Conservation (phyloP, 2,113 vertebrate species). For the Gavialis gangeticus region DNA sequence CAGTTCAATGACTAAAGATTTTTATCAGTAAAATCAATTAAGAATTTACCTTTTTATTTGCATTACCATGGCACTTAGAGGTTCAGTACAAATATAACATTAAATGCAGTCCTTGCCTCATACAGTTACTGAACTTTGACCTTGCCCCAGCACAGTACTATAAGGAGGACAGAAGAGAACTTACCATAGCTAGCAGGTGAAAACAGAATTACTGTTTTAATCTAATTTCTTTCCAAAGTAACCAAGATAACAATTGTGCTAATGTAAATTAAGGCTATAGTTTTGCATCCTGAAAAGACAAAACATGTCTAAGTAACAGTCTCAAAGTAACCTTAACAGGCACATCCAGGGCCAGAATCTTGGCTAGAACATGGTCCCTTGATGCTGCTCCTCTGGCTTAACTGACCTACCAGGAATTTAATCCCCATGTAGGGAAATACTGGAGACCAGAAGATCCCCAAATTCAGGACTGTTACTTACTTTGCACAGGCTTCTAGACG, state of each 20-base stretch:
- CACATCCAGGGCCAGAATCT: not conserved
- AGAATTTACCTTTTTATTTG: not conserved
- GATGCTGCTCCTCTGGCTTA: not conserved
- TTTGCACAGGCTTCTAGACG: conserved; percentile 88
- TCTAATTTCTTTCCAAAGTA: not conserved
- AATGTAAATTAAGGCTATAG: not conserved
- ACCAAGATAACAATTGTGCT: not conserved
- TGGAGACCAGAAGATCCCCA: not conserved
- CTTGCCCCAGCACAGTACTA: not conserved
- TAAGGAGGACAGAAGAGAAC: not conserved
- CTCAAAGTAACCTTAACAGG: not conserved
- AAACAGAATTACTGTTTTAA: not conserved
- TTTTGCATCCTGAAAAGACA: not conserved
- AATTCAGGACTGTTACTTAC: conserved; percentile 76
- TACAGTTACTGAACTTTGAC: not conserved
- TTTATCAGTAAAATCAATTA: not conserved
- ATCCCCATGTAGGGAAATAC: not conserved
- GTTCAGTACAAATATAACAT: not conserved
- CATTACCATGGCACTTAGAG: not conserved
- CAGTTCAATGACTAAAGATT: not conserved
- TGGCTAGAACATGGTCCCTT: not conserved
- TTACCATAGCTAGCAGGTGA: not conserved
- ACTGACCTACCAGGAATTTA: not conserved
- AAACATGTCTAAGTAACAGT: not conserved
- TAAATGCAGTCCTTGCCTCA: not conserved